Conservation (phyloP, 2,113 vertebrate species). For the Lamprologus callipterus region DNA sequence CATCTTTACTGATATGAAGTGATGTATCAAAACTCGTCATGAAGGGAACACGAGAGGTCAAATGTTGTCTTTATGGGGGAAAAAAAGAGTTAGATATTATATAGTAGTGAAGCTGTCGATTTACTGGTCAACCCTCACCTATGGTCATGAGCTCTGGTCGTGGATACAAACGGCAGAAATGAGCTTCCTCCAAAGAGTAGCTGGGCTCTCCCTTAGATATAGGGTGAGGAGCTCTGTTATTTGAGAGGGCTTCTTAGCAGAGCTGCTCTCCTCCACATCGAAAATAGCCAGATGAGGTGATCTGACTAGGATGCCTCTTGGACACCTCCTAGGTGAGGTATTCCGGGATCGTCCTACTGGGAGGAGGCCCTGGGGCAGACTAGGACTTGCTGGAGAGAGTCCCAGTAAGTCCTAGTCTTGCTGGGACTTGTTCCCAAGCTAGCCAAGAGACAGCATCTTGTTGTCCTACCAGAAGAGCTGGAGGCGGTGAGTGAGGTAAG, state of each 20-base stretch:
- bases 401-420: too few relatives aligned
- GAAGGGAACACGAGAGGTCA: neutral
- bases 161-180: neutral
- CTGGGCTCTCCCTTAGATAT: neutral
- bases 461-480: neutral
- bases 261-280: neutral
- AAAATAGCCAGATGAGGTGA: neutral
- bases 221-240: neutral
- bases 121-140: neutral
- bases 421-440: neutral
- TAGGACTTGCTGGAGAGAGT: neutral
- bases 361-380: neutral
- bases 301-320: neutral
- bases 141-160: neutral
- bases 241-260: neutral
- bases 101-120: neutral
- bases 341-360: neutral
- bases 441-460: neutral
- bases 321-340: neutral
- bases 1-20: rapidly evolving
- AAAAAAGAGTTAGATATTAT: rapidly evolving
- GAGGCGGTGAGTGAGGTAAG: neutral
- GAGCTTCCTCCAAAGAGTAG: neutral
- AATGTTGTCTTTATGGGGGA: neutral
- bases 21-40: neutral